A percentile compares a stretch with the other conserved stretches of the same genome.
phyloP scores from a whole-genome alignment of 2,113 vertebrate genomes.

The Procavia capensis region DNA sequence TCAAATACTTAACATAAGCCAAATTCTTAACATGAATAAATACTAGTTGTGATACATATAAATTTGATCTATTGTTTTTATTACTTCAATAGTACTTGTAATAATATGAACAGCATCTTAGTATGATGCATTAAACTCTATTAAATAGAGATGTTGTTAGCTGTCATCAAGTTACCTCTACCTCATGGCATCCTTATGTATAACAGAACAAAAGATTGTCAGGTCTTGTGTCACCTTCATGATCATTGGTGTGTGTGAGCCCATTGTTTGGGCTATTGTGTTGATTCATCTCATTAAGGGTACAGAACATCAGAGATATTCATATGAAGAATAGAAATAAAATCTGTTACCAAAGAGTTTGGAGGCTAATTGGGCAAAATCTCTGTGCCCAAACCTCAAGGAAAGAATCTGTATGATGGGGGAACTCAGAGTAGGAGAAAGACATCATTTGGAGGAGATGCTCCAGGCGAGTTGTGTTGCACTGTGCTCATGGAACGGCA shows the following conservation, averaged over 20 bases:
- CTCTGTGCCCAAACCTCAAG: background rate
- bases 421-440: background rate
- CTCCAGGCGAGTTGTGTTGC: background rate
- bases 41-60: background rate
- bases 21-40: background rate
- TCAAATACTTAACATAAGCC: slow-evolving; percentile 25
- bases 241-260: background rate
- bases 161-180: background rate
- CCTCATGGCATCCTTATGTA: background rate
- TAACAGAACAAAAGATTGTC: background rate
- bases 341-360: background rate
- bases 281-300: background rate
- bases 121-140: background rate
- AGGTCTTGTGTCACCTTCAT: background rate
- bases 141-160: background rate
- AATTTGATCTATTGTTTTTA: background rate
- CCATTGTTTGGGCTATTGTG: background rate
- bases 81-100: background rate
- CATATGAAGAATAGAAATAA: background rate
- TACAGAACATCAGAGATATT: background rate
- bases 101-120: background rate
- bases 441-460: background rate
- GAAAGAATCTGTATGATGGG: background rate
- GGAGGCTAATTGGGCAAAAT: background rate
- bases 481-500: background rate